Base-by-base conservation (phyloP, 2,888 invertebrate genomes). In the Chaetoderma sp. region DNA sequence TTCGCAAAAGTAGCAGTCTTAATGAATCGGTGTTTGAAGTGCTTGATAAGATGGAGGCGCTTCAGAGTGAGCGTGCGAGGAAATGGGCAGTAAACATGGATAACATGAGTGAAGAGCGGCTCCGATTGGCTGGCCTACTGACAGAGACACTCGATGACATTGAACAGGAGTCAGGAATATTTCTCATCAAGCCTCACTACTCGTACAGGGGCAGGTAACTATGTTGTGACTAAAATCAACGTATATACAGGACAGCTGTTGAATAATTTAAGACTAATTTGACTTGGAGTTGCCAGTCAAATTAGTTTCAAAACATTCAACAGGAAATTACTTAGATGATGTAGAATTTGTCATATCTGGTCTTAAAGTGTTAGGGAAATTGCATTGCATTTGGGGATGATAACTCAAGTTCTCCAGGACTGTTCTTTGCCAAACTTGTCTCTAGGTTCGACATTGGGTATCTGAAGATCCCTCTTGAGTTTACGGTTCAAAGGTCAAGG, bases 131-230 rank as follows among this genome's bases (percentile, higher is more conserved):
- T 10, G 75, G 73, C 45, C 65, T 78, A 49, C 70, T 86, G 66
- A 85, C 83, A 79, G 81, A 81, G 28, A 82, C 81, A 1, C 66
- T 86, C 13, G 82, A 84, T 47, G 68, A 71, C 23, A 81, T 86
- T 28, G 86, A 86, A 68, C 73, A 80, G 49, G 81, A 85, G 56
- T 85, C 83, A 1, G 85, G 85, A 16, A 80, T 86, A 18, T 86
- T 86, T 74, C 81, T 86, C 18, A 85, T 86, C 71, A 86, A 86
- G 66, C 86, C 86, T 3, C 79, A 85, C 76, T 85, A 79, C 63
- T 86, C 85, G 0, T 84, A 81, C 64, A 75, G 79, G 39, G 79
- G 78, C 16, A 77, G 80, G 83, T 83, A 72, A 65, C 71, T 65
- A 32, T 13, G 44, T 47, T 44, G 30, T 10, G n/a, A 16, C 49